These are phyloP conservation scores for Endotricha flammealis DNA, from an alignment of 2,888 invertebrate species.

Conservation along the genomic window DNA sequence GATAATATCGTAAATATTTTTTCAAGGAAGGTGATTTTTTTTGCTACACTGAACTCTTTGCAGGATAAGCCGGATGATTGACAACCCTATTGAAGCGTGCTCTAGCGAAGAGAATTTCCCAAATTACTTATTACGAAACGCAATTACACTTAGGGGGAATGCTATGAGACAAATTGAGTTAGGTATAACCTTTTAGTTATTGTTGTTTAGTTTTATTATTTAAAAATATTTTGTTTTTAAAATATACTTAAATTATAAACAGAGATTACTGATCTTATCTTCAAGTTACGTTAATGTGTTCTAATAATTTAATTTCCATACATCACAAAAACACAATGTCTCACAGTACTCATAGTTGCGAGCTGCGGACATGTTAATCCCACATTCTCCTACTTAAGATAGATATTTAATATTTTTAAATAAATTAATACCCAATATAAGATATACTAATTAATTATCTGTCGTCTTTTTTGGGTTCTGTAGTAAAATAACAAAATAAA, in stretches of 20 bases:
- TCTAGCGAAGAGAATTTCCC: constrained; percentile 57
- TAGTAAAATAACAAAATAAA: too few species aligned
- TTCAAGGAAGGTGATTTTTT: too few species aligned
- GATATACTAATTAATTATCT: too few species aligned
- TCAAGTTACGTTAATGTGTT: too few species aligned
- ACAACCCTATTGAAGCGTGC: constrained; percentile 25
- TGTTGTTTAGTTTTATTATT: constrained; percentile 14
- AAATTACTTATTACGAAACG: constrained; percentile 68
- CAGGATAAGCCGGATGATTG: constrained; percentile 1
- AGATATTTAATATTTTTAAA: too few species aligned
- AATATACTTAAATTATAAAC: too few species aligned
- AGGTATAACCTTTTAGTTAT: constrained; percentile 21
- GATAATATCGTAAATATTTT: too few species aligned
- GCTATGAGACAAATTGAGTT: constrained; percentile 51
- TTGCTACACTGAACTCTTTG: not conserved
- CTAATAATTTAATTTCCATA: too few species aligned
- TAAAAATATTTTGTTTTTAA: not conserved
- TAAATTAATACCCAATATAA: too few species aligned
- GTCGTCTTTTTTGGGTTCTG: too few species aligned
- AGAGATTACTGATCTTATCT: too few species aligned
- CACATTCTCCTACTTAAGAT: constrained; percentile 14
- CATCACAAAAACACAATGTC: constrained; percentile 25
- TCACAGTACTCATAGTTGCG: too few species aligned
- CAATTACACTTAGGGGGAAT: constrained; percentile 59
- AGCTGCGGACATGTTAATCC: constrained; percentile 21